Evolutionary conservation across 2,113 vertebrate species (phyloP).

Genomic region (Okapia johnstoni): DNA sequence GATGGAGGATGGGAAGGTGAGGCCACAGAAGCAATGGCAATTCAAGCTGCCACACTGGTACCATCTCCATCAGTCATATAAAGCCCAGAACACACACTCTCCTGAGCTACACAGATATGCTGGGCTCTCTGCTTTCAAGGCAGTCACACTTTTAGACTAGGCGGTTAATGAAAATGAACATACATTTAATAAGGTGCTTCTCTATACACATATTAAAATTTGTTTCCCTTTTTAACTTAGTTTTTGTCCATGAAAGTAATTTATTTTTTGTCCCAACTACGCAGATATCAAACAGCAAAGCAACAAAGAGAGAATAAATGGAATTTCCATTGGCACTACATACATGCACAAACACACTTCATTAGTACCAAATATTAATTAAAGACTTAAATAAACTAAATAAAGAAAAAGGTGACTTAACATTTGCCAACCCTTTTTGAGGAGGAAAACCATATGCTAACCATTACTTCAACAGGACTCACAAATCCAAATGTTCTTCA

Average conservation of each 20-base stretch:
- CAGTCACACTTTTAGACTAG: background rate
- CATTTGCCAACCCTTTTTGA: background rate
- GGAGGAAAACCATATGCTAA: background rate
- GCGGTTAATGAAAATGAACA: background rate
- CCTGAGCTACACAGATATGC: background rate
- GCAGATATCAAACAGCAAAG: conserved; percentile 22
- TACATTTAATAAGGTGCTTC: background rate
- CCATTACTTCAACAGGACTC: conserved; percentile 8
- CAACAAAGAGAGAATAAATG: background rate
- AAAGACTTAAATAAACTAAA: conserved; percentile 12
- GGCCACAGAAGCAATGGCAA: background rate
- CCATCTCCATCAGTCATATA: background rate
- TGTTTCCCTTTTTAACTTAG: background rate
- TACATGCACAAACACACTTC: background rate
- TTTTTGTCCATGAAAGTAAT: background rate
- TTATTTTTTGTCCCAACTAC: background rate
- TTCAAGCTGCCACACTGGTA: background rate
- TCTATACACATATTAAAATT: background rate
- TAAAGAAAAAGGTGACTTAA: background rate
- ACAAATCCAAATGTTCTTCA: conserved; percentile 29
- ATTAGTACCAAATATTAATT: background rate
- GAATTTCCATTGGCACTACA: background rate
- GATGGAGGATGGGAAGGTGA: background rate
- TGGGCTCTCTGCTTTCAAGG: background rate
- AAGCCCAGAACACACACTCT: background rate